Evolutionary conservation across 2,797 vertebrate species (phyloP).

Genomic region (Pyrocephalus nanus): DNA sequence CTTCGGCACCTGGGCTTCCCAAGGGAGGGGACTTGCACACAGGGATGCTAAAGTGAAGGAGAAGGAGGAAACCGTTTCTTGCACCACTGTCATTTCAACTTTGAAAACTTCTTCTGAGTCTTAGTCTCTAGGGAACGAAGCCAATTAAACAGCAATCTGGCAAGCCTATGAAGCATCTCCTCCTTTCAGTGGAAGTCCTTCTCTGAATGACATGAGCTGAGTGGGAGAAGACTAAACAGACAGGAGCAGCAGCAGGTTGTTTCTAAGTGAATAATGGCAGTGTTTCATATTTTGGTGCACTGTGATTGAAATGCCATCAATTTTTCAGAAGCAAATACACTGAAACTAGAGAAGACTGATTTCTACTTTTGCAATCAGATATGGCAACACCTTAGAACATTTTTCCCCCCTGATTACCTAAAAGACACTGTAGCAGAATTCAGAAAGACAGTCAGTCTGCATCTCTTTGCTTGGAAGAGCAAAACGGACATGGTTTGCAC

Average conservation of each 20-base stretch:
- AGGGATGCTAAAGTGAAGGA: background rate
- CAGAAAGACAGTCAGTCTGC: background rate
- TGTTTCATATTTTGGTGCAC: background rate
- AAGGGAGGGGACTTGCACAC: background rate
- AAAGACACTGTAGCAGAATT: background rate
- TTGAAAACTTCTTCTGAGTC: background rate
- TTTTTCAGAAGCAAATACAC: background rate
- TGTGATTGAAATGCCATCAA: background rate
- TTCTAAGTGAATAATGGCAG: background rate
- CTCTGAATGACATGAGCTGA: background rate
- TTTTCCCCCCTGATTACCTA: background rate
- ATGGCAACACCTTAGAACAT: background rate
- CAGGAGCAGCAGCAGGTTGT: background rate
- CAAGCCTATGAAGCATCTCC: background rate
- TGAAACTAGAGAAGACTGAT: background rate
- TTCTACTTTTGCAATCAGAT: constrained; percentile 4
- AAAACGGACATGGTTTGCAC: background rate
- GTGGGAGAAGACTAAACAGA: background rate
- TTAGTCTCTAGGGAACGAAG: background rate
- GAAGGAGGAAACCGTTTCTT: background rate
- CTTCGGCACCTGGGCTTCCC: background rate
- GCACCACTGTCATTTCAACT: background rate
- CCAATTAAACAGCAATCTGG: constrained; percentile 26
- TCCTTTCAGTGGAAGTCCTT: background rate
- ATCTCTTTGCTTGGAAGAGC: background rate